These are phyloP conservation scores for Theristicus caerulescens DNA, from an alignment of 2,113 vertebrate species.

Conservation along the genomic window DNA sequence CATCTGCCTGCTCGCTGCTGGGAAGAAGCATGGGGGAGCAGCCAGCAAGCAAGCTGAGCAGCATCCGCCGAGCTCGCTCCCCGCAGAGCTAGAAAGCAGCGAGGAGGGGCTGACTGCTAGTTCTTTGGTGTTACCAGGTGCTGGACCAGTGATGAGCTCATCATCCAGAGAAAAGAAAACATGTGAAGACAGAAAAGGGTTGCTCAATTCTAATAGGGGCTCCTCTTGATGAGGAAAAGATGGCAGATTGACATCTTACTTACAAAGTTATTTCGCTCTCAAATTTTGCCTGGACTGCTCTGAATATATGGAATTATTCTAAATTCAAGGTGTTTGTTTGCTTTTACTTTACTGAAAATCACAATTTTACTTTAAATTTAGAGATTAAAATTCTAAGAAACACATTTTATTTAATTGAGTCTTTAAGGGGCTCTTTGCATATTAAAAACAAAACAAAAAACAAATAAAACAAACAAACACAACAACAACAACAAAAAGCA, in stretches of 20 bases:
- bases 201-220: neutral
- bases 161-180: neutral
- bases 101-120: neutral
- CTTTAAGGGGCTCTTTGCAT: neutral
- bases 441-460: neutral
- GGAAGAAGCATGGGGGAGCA: neutral
- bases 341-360: neutral
- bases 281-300: neutral
- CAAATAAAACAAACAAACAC: no score
- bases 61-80: fast-evolving
- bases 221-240: neutral
- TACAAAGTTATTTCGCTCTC: neutral
- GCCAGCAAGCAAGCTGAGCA: neutral
- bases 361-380: neutral
- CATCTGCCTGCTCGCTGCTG: neutral
- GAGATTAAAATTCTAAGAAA: neutral
- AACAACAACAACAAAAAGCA: no score
- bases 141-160: neutral
- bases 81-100: neutral
- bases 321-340: neutral
- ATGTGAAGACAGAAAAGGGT: neutral
- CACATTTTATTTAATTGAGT: neutral
- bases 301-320: neutral
- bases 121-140: neutral
- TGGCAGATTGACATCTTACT: neutral